Percentiles rank a stretch among this genome's conserved stretches.
Conservation (phyloP, 2,113 vertebrate species). For the Crotalus tigris region DNA sequence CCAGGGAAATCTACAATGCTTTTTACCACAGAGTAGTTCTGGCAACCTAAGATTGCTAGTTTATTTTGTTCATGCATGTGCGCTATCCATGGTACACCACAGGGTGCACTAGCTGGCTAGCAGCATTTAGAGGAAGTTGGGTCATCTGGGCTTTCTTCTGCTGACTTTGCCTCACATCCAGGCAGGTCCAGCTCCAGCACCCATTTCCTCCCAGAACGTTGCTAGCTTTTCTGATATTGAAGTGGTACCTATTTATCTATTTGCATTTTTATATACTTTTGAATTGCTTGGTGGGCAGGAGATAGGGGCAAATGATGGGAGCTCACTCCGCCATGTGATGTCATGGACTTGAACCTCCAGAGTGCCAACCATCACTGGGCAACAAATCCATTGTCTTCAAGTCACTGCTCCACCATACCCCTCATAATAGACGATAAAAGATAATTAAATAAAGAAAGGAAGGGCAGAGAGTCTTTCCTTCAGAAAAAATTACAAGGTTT, state of each 20-base stretch:
- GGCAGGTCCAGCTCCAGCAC: background rate
- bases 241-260: background rate
- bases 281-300: background rate
- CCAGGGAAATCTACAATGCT: background rate
- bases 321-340: background rate
- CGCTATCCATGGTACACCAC: background rate
- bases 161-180: background rate
- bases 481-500: no score
- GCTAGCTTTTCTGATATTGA: background rate
- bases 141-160: background rate
- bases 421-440: background rate
- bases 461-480: no score
- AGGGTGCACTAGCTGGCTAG: background rate
- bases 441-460: background rate
- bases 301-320: background rate
- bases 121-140: background rate
- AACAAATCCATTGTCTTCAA: no score
- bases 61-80: background rate
- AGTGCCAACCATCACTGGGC: no score
- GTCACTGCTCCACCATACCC: no score
- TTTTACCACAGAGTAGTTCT: background rate
- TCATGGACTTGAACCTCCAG: no score
- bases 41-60: background rate
- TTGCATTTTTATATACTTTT: background rate
- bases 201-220: background rate